These are phyloP conservation scores for Pterostichus madidus DNA, from an alignment of 2,888 invertebrate species.

Conservation along the genomic window DNA sequence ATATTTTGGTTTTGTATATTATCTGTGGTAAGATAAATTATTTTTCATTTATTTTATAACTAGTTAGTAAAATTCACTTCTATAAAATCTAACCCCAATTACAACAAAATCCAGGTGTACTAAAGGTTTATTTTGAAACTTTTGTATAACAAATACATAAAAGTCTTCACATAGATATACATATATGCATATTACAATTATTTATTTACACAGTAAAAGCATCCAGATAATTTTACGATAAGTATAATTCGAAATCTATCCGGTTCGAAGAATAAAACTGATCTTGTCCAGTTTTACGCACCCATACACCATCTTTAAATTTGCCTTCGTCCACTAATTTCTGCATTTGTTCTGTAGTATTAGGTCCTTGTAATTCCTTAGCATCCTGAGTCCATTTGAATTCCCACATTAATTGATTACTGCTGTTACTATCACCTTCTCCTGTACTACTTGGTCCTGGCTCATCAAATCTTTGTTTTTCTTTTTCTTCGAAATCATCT, in stretches of 20 bases:
- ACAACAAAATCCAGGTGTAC: not conserved
- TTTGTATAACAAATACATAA: constrained; percentile 13
- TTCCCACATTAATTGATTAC: constrained; percentile 87
- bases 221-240: constrained; percentile 76
- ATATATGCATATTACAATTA: constrained; percentile 5
- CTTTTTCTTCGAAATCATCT: constrained; percentile 91
- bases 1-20: no score
- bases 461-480: constrained; percentile 79
- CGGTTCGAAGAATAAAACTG: constrained; percentile 92
- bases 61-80: not conserved
- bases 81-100: not conserved
- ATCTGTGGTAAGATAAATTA: no score
- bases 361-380: constrained; percentile 90
- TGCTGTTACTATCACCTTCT: constrained; percentile 72
- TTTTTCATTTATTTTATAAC: no score
- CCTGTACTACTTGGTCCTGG: constrained; percentile 70
- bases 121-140: constrained; percentile 29
- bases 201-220: constrained; percentile 21
- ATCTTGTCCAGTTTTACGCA: constrained; percentile 87
- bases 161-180: constrained; percentile 2
- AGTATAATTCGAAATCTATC: constrained; percentile 96
- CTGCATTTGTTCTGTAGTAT: constrained; percentile 92
- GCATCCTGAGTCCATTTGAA: constrained; percentile 92
- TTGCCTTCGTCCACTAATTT: constrained; percentile 92
- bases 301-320: constrained; percentile 92